Evolutionary conservation across 2,113 vertebrate species (phyloP).

Genomic region (Lophotis ruficrista): DNA sequence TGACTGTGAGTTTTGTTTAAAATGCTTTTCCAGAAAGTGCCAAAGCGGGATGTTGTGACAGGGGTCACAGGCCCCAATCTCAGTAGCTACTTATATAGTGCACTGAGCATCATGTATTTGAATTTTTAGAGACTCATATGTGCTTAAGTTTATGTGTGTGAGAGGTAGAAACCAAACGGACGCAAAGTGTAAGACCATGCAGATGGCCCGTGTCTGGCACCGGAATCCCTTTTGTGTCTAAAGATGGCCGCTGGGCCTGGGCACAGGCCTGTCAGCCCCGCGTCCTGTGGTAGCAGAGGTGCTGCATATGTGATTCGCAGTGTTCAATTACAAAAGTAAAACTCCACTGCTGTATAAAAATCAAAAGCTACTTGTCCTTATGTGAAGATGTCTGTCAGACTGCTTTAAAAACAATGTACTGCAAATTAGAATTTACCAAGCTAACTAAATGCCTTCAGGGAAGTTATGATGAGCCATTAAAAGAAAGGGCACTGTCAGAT

Average conservation of each 20-base stretch:
- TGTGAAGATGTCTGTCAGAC: not conserved
- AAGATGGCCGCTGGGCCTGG: not conserved
- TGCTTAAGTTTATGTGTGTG: not conserved
- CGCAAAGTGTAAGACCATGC: accelerated
- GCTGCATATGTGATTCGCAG: accelerated
- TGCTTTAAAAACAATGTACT: not conserved
- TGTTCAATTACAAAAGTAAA: not conserved
- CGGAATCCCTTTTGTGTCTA: not conserved
- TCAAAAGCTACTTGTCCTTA: not conserved
- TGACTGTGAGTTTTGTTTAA: not conserved
- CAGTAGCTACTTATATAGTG: not conserved
- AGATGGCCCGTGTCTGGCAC: not conserved
- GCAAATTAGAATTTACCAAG: not conserved
- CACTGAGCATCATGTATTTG: not conserved
- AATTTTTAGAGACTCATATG: not conserved
- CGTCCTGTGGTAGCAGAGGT: not conserved
- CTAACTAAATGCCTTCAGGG: not conserved
- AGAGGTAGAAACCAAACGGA: not conserved
- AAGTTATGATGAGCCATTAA: not conserved
- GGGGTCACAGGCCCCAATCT: not conserved
- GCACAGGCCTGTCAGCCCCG: not conserved
- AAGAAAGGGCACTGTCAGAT: not conserved
- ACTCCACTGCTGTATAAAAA: not conserved
- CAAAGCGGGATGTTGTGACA: not conserved
- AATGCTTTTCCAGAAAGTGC: not conserved